A percentile compares a stretch with the other conserved stretches of the same genome.
These are phyloP conservation scores for Lates calcarifer DNA, from an alignment of 2,113 vertebrate genomes.

Conservation along the genomic window DNA sequence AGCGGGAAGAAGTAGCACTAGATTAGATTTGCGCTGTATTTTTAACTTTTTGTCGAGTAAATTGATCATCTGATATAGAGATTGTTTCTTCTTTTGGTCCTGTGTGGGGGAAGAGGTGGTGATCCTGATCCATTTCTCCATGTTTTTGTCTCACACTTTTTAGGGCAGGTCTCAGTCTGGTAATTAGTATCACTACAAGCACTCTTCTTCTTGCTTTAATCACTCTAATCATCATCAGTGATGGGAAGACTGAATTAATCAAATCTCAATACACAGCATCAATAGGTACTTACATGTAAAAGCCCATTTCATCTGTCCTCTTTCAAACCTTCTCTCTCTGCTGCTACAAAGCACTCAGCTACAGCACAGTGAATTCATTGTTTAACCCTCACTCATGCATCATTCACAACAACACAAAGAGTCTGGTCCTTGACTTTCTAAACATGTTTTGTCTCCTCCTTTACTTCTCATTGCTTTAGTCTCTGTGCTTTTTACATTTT, in stretches of 20 bases:
- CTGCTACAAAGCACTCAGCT: not conserved
- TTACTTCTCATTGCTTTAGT: not conserved
- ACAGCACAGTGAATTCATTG: conserved; percentile 33
- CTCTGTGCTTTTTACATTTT: not conserved
- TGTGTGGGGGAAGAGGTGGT: not conserved
- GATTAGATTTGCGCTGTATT: conserved; percentile 19
- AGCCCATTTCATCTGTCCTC: not conserved
- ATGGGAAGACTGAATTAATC: not conserved
- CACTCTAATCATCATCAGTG: not conserved
- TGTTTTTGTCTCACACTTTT: not conserved
- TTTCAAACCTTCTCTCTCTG: not conserved
- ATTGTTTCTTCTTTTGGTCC: not conserved
- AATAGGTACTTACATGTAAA: not conserved
- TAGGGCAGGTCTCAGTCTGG: not conserved
- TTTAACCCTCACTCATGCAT: conserved; percentile 28
- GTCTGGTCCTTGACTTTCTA: conserved; percentile 7
- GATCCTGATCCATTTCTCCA: not conserved
- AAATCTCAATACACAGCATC: not conserved
- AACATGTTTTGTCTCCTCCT: not conserved
- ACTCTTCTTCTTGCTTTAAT: not conserved
- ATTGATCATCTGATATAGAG: not conserved
- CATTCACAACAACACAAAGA: conserved; percentile 32
- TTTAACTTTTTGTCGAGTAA: not conserved
- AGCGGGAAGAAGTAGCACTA: not conserved
- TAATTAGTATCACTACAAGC: not conserved